A percentile compares a stretch with the other conserved stretches of the same genome.
These are phyloP conservation scores for Bombyx mori DNA, from an alignment of 1,140 invertebrate species.

Conservation along the genomic window ASM3026992v2 NC_085132.1:2594001-2594500, in stretches of 20 bases:
- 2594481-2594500: too few species aligned
- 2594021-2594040: conserved; percentile 69
- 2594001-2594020: conserved; percentile 69
- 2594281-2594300: background rate
- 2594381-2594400: too few species aligned
- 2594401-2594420: too few species aligned
- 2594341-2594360: too few species aligned
- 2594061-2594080: conserved; percentile 38
- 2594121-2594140: conserved; percentile 44
- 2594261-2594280: background rate
- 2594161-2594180: background rate
- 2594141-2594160: conserved; percentile 36
- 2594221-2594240: background rate
- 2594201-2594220: background rate
- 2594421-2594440: too few species aligned
- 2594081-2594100: conserved; percentile 59
- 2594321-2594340: too few species aligned
- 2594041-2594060: conserved; percentile 42
- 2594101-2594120: conserved; percentile 71
- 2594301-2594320: too few species aligned
- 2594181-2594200: background rate
- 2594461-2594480: too few species aligned
- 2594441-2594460: too few species aligned
- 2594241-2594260: background rate
- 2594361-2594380: too few species aligned